Base-by-base conservation (phyloP, 2,888 invertebrate species). In the Epinotia brunnichana region DNA sequence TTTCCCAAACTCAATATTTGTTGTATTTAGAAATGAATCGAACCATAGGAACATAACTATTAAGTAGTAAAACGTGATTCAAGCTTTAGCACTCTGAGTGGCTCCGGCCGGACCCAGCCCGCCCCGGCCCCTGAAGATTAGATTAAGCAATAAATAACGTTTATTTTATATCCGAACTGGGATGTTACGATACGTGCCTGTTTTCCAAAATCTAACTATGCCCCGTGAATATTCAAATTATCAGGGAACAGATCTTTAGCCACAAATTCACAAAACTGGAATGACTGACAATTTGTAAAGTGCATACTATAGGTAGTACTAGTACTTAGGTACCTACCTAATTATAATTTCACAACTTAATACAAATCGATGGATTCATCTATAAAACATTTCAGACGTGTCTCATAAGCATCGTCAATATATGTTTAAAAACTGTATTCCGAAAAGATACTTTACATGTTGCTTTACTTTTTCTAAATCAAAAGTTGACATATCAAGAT, bases 81-180 rank as follows among this genome's bases (percentile, higher is more conserved):
- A 64, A 53, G 17, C 21, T 39, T 44, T 44, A 61, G 61, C 61
- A 61, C 61, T 61, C 61, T 2, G 3, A 3, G 29, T 17, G 17
- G 17, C 39, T 59, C 15, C 24, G 57, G 15, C 53, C n/a, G 54
- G 44, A 24, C 44, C 70, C 48, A 48, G 29, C 48, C 56, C 54
- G 15, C 19, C 24, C 57, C 60, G 71, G 19, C 62, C 61, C 21
- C 67, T 4, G 24, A 53, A 73, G 63, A 73, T 73, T 73, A 69
- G 51, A 73, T 69, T 73, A 59, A 69, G 57, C 62, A 73, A 73
- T 73, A 73, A 73, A 73, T 63, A 73, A 69, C 68, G 69, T 69
- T 73, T 69, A 73, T 63, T 73, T 69, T 68, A 59, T 59, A 69
- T 68, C 68, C 69, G 44, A 68, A 73, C 24, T 59, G 69, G 41